Evolutionary conservation across 1,140 invertebrate genomes (phyloP), one percentile per base, ranked within the genome.

Genomic region (Aphelenchoides besseyi): DNA sequence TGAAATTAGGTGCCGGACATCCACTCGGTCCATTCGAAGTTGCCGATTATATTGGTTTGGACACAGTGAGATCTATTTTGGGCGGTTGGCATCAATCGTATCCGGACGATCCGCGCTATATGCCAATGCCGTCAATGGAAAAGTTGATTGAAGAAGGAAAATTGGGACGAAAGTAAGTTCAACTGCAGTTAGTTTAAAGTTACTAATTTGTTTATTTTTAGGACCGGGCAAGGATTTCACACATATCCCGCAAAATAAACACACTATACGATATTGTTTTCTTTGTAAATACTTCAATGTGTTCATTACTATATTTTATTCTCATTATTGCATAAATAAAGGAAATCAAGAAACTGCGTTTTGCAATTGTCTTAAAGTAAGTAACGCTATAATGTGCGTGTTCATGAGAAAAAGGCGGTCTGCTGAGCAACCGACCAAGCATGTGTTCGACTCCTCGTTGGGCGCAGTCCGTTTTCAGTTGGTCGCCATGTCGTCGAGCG

Each of bases 211-310:
- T n/a, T n/a, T n/a, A n/a, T n/a, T n/a, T n/a, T n/a, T n/a, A n/a
- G n/a, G n/a, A 85, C 89, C 55, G 92, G 92, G 0, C 90, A 93
- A 88, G 93, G 93, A 37, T 93, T 92, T 83, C 94, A 94, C 83
- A 66, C 16, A 16, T 66, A 66, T 66, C 32, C 8, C 12, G n/a
- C 63, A 23, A 66, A 66, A 55, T 66, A 66, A 66, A 18, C 32
- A 5, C 55, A 8, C 55, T 28, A 41, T 59, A 23, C 55, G 5
- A 18, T 59, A 33, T 59, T 5, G 5, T 16, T 23, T 8, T 59
- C 18, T 8, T 59, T 59, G 55, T 59, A 59, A 59, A 59, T 59
- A 59, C 12, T 23, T 33, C 5, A 59, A 23, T 29, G 5, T 48
- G 12, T 23, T 48, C 12, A 16, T 23, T 23, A 23, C 41, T 48